phyloP scores from a whole-genome alignment of 2,797 vertebrate species.

The Oryzias dopingdopingensis region DNA sequence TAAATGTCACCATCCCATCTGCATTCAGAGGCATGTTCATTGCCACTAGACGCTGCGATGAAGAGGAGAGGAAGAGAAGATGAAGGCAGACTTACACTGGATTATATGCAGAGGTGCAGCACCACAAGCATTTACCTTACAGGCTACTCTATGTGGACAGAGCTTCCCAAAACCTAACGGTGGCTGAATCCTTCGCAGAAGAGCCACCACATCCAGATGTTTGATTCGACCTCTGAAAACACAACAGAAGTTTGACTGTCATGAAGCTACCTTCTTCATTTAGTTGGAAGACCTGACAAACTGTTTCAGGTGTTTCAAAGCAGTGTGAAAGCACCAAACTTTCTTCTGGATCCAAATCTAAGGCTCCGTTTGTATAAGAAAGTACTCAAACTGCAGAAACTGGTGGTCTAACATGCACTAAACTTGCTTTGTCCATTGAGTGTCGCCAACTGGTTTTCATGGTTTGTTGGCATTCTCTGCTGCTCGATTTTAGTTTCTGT shows the following conservation, averaged over 20 bases:
- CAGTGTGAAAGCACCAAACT: too few relatives aligned
- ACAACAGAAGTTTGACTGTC: not conserved
- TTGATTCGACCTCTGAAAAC: conserved; percentile 90
- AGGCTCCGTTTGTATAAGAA: too few relatives aligned
- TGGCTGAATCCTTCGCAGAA: conserved; percentile 93
- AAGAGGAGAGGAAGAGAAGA: conserved; percentile 6
- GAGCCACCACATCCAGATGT: conserved; percentile 92
- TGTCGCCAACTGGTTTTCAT: too few relatives aligned
- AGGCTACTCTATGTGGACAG: conserved; percentile 93
- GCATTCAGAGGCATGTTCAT: conserved; percentile 97
- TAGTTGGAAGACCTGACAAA: too few relatives aligned
- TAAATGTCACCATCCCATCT: conserved; percentile 94
- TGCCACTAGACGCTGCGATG: conserved; percentile 86
- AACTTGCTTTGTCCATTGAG: too few relatives aligned
- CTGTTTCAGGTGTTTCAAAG: not conserved
- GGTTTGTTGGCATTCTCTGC: too few relatives aligned
- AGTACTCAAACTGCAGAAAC: too few relatives aligned
- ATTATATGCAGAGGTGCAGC: too few relatives aligned
- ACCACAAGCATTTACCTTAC: conserved; percentile 40
- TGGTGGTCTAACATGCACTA: too few relatives aligned
- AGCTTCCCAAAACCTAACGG: conserved; percentile 95
- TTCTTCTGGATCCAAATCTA: not conserved
- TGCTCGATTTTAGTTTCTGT: too few relatives aligned
- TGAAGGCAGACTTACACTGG: not conserved
- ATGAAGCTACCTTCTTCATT: not conserved